Evolutionary conservation across 2,888 invertebrate genomes (phyloP).

Genomic region (Lobophora halterata): DNA sequence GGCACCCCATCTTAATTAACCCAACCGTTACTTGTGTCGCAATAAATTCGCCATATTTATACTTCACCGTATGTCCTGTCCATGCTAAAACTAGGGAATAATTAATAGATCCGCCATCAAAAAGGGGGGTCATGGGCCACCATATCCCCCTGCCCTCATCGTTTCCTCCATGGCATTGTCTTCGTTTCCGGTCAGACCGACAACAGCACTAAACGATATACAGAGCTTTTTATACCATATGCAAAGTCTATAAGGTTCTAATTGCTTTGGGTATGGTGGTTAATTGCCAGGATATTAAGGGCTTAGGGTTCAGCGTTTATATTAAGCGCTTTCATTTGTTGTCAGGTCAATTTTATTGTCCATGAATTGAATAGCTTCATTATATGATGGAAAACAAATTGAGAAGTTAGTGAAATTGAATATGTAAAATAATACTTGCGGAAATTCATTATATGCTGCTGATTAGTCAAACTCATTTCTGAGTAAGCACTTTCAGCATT

Average conservation of each 20-base stretch:
- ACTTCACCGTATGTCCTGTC: constrained; percentile 14
- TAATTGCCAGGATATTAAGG: constrained; percentile 28
- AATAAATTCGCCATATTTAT: constrained; percentile 2
- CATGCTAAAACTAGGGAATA: constrained; percentile 30
- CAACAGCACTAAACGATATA: constrained; percentile 14
- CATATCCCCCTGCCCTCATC: constrained; percentile 42
- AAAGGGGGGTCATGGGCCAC: constrained; percentile 45
- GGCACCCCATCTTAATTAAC: too few species aligned
- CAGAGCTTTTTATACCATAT: constrained; percentile 12
- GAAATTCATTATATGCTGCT: too few species aligned
- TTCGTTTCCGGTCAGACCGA: constrained; percentile 39
- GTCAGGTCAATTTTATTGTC: constrained; percentile 28
- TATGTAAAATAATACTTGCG: too few species aligned
- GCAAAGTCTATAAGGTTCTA: background rate
- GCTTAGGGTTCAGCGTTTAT: constrained; percentile 28
- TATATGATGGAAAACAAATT: constrained; percentile 8
- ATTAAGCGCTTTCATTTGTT: constrained; percentile 28
- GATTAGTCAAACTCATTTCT: too few species aligned
- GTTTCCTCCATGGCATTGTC: constrained; percentile 40
- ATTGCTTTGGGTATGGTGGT: constrained; percentile 1
- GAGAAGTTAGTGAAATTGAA: constrained; percentile 12
- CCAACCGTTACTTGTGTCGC: background rate
- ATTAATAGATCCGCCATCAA: constrained; percentile 39
- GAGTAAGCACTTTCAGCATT: too few species aligned
- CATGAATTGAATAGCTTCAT: constrained; percentile 21